Evolutionary conservation across 2,888 invertebrate species (phyloP).

Genomic region (Sisyra nigra): DNA sequence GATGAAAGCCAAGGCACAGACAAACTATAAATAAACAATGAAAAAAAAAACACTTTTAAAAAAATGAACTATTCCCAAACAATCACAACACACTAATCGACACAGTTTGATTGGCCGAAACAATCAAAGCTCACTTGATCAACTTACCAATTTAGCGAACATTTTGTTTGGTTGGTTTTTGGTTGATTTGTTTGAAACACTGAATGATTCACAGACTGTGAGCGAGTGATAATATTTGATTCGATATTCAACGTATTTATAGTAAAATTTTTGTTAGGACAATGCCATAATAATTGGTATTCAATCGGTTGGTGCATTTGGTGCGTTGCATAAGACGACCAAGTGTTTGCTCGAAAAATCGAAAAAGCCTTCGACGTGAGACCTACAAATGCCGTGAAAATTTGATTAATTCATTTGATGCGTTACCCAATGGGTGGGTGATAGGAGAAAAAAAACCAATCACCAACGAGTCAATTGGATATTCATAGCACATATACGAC

Average conservation of each 20-base stretch:
- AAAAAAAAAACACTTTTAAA: not conserved
- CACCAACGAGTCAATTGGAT: too few relatives aligned
- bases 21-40: not conserved
- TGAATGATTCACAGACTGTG: not conserved
- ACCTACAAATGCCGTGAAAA: not conserved
- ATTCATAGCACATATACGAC: too few relatives aligned
- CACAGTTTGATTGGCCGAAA: not conserved
- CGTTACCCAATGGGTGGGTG: too few relatives aligned
- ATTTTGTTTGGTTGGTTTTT: constrained; percentile 4
- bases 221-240: not conserved
- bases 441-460: too few relatives aligned
- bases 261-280: not conserved
- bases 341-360: too few relatives aligned
- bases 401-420: too few relatives aligned
- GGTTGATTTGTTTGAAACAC: not conserved
- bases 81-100: not conserved
- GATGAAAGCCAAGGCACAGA: constrained; percentile 6
- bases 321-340: too few relatives aligned
- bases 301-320: not conserved
- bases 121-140: not conserved
- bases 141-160: constrained; percentile 7
- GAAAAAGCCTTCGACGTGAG: constrained; percentile 4
- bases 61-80: not conserved
- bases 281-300: not conserved
- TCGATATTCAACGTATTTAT: not conserved